These are phyloP conservation scores for Botia almorhae DNA, from an alignment of 2,797 vertebrate genomes.

Conservation along the genomic window DNA sequence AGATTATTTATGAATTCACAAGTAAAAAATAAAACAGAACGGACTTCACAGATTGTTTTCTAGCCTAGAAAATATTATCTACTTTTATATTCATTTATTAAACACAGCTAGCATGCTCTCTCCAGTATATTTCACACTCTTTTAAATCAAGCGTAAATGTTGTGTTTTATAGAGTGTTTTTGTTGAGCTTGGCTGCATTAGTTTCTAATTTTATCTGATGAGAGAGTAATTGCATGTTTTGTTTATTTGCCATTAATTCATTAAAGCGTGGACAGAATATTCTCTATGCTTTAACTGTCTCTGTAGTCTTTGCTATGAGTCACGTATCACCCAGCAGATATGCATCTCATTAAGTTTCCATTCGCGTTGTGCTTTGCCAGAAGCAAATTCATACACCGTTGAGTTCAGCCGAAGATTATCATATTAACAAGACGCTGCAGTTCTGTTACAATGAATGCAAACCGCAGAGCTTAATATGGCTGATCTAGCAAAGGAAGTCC, in stretches of 20 bases:
- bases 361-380: conserved; percentile 23
- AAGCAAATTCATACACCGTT: conserved; percentile 43
- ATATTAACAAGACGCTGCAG: no score
- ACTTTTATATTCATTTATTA: not conserved
- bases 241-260: conserved; percentile 22
- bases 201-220: conserved; percentile 14
- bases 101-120: not conserved
- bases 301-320: conserved; percentile 26
- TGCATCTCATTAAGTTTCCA: conserved; percentile 48
- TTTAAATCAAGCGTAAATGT: not conserved
- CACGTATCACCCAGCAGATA: conserved; percentile 38
- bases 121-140: no score
- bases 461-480: no score
- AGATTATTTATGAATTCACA: conserved; percentile 17
- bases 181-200: not conserved
- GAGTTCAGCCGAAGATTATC: not conserved
- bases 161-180: not conserved
- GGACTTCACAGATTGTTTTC: conserved; percentile 18
- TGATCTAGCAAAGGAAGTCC: no score
- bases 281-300: not conserved
- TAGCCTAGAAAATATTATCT: conserved; percentile 2
- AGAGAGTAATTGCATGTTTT: conserved; percentile 33
- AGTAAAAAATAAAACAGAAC: conserved; percentile 31
- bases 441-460: no score
- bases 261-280: conserved; percentile 15